Base-by-base conservation (phyloP, 1,140 invertebrate genomes). In the Pogonus chalceus region DNA sequence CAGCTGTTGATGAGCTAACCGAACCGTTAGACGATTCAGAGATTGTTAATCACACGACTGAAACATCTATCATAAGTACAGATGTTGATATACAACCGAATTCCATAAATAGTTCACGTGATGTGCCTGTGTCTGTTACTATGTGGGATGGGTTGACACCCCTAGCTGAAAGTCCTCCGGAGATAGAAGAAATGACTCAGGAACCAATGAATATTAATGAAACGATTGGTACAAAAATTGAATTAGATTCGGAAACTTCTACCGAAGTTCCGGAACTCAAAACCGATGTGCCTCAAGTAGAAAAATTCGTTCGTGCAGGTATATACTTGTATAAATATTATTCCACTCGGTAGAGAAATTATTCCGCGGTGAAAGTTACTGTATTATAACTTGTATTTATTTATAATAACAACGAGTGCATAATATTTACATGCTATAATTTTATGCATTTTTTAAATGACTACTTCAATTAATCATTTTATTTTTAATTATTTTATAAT, bases 1-100 rank as follows among this genome's bases (percentile, higher is more conserved):
- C 83, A 37, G 68, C 80, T 2, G 77, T 76, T 53, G 79, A 81
- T 46, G 68, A 72, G 35, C 52, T 66, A 51, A 65, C 65, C 2
- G 63, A 68, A 49, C 71, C 76, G 39, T 62, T 63, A 26, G 62
- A 66, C 49, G 51, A 51, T 26, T 46, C 51, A 46, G 55, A 53
- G 46, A 23, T 24, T 53, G 56, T 47, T 16, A 55, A 58, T 49
- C 31, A 55, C 22, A 31, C 47, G 18, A 26, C 21, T 31, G 35
- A 21, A 35, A 22, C 22, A 4, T 43, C 37, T 12, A 18, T 43
- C 3, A 10, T 43, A 16, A 43, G 2, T 20, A 54, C n/a, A n/a
- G 46, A 47, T 23, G 3, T 26, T 23, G 14, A 24, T 54, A 54
- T 48, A 46, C 43, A 24, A 54, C 52, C 39, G 48, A 39, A 31